phyloP scores from a whole-genome alignment of 1,140 invertebrate genomes.

The Ips typographus region DNA sequence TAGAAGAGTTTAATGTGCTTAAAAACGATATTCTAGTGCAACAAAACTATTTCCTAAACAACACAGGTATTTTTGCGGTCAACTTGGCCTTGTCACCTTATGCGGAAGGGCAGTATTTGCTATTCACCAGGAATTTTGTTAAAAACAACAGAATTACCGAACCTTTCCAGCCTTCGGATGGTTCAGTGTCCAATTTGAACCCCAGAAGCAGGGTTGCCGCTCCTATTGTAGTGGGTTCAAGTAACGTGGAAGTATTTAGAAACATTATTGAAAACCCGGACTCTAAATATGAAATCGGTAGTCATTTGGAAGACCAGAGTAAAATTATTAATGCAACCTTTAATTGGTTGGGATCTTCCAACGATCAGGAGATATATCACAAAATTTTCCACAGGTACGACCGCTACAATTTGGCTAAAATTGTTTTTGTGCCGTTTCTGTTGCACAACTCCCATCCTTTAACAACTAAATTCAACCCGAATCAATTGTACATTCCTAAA shows the following conservation, averaged over 20 bases:
- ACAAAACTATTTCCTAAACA: constrained; percentile 87
- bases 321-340: constrained; percentile 89
- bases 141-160: constrained; percentile 85
- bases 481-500: constrained; percentile 73
- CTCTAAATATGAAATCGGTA: constrained; percentile 91
- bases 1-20: constrained; percentile 72
- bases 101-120: constrained; percentile 72
- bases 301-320: constrained; percentile 92
- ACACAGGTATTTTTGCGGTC: constrained; percentile 83
- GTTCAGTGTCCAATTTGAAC: constrained; percentile 67
- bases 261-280: constrained; percentile 93
- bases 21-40: constrained; percentile 71
- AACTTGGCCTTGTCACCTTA: constrained; percentile 87
- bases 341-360: constrained; percentile 87
- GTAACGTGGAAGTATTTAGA: constrained; percentile 85
- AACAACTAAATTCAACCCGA: constrained; percentile 71
- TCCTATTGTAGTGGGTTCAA: constrained; percentile 84
- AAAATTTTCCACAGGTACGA: constrained; percentile 88
- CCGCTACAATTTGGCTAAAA: constrained; percentile 87
- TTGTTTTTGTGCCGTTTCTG: constrained; percentile 82
- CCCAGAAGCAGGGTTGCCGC: constrained; percentile 87
- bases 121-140: constrained; percentile 89
- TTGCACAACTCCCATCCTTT: constrained; percentile 81
- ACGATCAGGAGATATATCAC: constrained; percentile 77
- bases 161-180: constrained; percentile 71